Base-by-base conservation (phyloP, 2,888 invertebrate genomes). In the Conchocele bisecta region DNA sequence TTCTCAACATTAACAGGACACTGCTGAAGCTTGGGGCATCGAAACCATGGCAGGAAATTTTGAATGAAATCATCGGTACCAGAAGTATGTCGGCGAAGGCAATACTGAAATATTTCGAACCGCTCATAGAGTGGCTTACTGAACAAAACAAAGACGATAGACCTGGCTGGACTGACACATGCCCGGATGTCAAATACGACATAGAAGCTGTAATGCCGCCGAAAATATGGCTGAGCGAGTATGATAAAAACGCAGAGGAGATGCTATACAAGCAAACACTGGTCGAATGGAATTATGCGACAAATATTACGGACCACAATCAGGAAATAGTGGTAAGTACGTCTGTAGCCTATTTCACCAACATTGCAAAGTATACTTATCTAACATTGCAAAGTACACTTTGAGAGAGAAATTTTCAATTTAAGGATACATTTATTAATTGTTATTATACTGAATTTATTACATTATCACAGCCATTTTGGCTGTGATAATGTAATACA, bases 81-180 rank as follows among this genome's bases (percentile, higher is more conserved):
- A 65, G 86, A 35, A 93, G 94, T 79, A 93, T 97, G 89, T 95
- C 95, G 51, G 95, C 96, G 0, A 93, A 94, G 74, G 93, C 97
- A 0, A 92, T 97, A 81, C 92, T 97, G 35, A 94, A 95, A 89
- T 97, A 96, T 89, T 97, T 97, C 91, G 93, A 95, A 75, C 97
- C 97, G 0, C 91, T 97, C 15, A 93, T 94, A 73, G 92, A 94
- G 0, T 97, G 96, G 95, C 93, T 97, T 0, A 93, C 94, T 59
- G 93, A 94, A 17, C 67, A 84, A 63, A 86, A 84, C 54, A 68
- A n/a, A n/a, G n/a, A n/a, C n/a, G n/a, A n/a, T n/a, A n/a, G n/a
- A n/a, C n/a, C n/a, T 24, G 78, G 76, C 7, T 85, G 85, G 85
- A 35, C 29, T 0, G 73, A 77, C 2, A n/a, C n/a, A n/a, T 85